A percentile compares a stretch with the other conserved stretches of the same genome.
Evolutionary conservation across 2,113 vertebrate genomes (phyloP).

Genomic region (Chelonoidis abingdonii): DNA sequence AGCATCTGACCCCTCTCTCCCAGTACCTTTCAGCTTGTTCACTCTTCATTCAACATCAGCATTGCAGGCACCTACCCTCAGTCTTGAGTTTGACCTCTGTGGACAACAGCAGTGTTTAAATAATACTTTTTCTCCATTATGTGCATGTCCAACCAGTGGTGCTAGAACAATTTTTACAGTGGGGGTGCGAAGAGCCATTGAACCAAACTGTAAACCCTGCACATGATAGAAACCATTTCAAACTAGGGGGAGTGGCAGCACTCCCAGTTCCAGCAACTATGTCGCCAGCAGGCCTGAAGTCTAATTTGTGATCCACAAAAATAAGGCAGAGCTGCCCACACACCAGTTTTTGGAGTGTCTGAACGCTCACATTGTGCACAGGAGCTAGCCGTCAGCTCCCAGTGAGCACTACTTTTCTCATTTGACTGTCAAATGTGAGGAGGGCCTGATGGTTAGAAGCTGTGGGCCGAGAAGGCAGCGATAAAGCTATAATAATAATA

Average conservation of each 20-base stretch:
- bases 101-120: not conserved
- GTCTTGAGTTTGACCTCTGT: not conserved
- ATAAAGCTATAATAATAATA: not conserved
- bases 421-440: not conserved
- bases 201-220: no score
- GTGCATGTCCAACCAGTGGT: not conserved
- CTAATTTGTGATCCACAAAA: not conserved
- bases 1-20: slow-evolving; percentile 12
- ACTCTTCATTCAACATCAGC: slow-evolving; percentile 1
- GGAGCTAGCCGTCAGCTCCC: not conserved
- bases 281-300: not conserved
- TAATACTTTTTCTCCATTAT: not conserved
- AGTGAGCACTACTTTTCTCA: not conserved
- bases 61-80: not conserved
- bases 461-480: not conserved
- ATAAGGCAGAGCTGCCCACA: not conserved
- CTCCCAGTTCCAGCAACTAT: not conserved
- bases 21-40: not conserved
- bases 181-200: no score
- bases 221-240: no score
- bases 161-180: no score
- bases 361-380: not conserved
- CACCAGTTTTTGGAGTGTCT: not conserved
- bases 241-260: rapidly evolving
- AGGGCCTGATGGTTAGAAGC: not conserved